A percentile compares a stretch with the other conserved stretches of the same genome.
Evolutionary conservation across 53 echinoderm and acorn worm genomes (phyloP).

Genomic region (Antedon mediterranea): DNA sequence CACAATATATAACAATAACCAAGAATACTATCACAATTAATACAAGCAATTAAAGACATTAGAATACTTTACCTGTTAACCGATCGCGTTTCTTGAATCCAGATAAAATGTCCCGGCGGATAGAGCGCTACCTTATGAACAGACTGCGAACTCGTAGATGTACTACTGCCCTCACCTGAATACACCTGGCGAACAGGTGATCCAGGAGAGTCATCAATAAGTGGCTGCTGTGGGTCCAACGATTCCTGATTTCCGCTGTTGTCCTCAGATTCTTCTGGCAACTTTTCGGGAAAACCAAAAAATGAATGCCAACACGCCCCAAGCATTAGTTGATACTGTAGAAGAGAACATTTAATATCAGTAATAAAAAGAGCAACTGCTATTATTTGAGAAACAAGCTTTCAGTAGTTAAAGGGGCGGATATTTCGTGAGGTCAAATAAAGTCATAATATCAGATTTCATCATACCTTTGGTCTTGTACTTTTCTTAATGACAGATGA

Average conservation of each 20-base stretch:
- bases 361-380: neutral
- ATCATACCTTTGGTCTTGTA: conserved; percentile 87
- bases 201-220: neutral
- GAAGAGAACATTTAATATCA: neutral
- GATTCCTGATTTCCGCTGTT: neutral
- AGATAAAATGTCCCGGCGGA: conserved; percentile 68
- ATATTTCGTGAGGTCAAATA: no score
- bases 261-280: conserved; percentile 18
- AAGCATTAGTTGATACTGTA: conserved; percentile 68
- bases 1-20: no score
- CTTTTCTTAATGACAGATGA: conserved; percentile 45
- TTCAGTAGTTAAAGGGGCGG: no score
- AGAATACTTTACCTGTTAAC: conserved; percentile 30
- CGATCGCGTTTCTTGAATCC: conserved; percentile 46
- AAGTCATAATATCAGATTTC: no score
- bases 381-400: no score
- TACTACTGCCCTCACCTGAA: conserved; percentile 2
- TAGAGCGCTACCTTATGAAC: conserved; percentile 29
- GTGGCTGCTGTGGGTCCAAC: neutral
- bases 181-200: neutral
- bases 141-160: neutral
- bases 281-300: conserved; percentile 60
- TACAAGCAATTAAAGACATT: no score
- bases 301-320: conserved; percentile 74
- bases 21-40: no score